Base-by-base conservation (phyloP, 2,113 vertebrate genomes). In the Lathamus discolor region DNA sequence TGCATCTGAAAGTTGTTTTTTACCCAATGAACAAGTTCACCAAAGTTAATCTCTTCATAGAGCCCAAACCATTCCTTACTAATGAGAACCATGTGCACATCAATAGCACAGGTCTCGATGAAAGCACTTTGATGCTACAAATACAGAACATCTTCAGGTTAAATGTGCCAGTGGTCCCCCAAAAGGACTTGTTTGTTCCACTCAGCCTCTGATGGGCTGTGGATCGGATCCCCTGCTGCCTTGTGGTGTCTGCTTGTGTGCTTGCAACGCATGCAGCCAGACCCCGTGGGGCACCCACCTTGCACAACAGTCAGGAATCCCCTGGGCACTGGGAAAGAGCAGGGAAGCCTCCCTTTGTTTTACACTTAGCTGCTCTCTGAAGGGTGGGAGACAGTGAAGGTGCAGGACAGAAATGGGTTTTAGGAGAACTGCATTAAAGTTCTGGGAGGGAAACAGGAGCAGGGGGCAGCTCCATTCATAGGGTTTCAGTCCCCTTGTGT, bases 1-100 rank as follows among this genome's bases (percentile, higher is more conserved):
- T 94, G 76, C 93, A 94, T 94, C 95, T 96, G 94, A 96, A 94
- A 96, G 90, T 31, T 95, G 92, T 94, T 97, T 95, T 94, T 95
- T 88, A 94, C 83, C 68, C 64, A 6, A 55, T 31, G 91, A 93
- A 67, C 39, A 67, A 90, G 90, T 95, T 97, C 93, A 96, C 72
- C 59, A 1, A 52, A 92, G 96, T 96, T 93, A 96, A 95, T 92
- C 95, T 94, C 69, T 95, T 92, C 44, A 43, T 16, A 93, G 67
- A 94, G 41, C 51, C 44, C 74, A 35, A 88, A 46, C 67, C 68
- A 67, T 95, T 86, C 93, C 82, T 93, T 7, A 1, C 54, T 96
- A 95, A 96, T n/a, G 44, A 81, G 79, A 95, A 83, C 92, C 93
- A 93, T 6, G 35, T 96, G 96, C 61, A 46, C 76, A 83, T 88